Evolutionary conservation across 1,140 invertebrate species (phyloP).

Genomic region (Eubasilissa regina): DNA sequence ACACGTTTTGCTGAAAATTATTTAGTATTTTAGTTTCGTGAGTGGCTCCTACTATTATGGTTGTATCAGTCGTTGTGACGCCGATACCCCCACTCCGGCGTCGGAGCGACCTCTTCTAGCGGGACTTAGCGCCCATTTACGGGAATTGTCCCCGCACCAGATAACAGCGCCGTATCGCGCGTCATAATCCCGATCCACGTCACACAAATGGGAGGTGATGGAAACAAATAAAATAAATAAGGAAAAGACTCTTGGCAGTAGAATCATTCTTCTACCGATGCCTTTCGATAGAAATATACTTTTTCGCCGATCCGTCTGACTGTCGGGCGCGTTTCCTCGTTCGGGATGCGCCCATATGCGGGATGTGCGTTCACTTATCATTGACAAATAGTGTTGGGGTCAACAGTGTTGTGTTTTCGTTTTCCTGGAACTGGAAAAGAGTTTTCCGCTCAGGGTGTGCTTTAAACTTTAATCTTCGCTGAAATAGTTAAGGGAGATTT

Average conservation of each 20-base stretch:
- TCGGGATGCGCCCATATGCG: conserved; percentile 7
- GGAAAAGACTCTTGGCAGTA: neutral
- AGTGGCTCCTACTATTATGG: too few species aligned
- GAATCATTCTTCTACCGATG: too few species aligned
- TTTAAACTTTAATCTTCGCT: conserved; percentile 25
- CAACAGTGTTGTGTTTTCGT: conserved; percentile 12
- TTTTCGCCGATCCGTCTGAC: neutral
- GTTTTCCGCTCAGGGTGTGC: neutral
- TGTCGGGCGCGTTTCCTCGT: neutral
- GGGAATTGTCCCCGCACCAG: conserved; percentile 26
- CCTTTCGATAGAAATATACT: too few species aligned
- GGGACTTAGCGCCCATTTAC: conserved; percentile 32
- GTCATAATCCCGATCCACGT: conserved; percentile 7
- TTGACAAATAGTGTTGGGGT: conserved; percentile 52
- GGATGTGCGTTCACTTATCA: conserved; percentile 46
- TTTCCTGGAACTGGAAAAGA: conserved; percentile 26
- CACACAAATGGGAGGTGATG: neutral
- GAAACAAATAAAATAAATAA: neutral
- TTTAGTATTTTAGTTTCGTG: too few species aligned
- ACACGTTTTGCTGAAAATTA: too few species aligned
- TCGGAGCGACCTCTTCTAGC: neutral
- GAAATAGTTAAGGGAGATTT: neutral
- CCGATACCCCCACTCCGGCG: neutral
- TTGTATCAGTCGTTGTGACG: neutral
- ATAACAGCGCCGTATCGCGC: conserved; percentile 42